Evolutionary conservation across 1,140 invertebrate genomes (phyloP).

Genomic region (Globodera ellingtonae): DNA sequence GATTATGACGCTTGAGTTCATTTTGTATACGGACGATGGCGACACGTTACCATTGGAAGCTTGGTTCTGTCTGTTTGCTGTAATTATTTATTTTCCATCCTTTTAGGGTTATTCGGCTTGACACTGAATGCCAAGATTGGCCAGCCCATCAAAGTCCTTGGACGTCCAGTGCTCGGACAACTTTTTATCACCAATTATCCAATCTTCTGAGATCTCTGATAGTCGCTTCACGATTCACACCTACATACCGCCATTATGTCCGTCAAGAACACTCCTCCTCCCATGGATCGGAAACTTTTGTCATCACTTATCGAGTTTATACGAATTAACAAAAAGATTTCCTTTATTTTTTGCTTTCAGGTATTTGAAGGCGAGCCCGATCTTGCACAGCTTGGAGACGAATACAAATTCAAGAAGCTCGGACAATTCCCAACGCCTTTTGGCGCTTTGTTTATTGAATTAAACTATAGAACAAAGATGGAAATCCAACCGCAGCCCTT

Average conservation of each 20-base stretch:
- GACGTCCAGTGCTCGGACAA: constrained; percentile 14
- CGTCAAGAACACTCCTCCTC: constrained; percentile 3
- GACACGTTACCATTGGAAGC: constrained; percentile 48
- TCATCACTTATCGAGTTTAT: constrained; percentile 50
- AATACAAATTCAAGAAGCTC: constrained; percentile 39
- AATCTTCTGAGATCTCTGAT: constrained; percentile 47
- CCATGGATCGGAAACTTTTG: constrained; percentile 52
- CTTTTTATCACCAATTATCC: constrained; percentile 51
- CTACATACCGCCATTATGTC: constrained; percentile 52
- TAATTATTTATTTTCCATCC: neutral
- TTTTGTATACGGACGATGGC: constrained; percentile 54
- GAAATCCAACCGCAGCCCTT: constrained; percentile 35
- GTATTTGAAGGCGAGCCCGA: constrained; percentile 41
- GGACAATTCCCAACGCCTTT: constrained; percentile 46
- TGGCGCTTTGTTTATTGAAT: constrained; percentile 37
- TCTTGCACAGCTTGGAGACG: constrained; percentile 37
- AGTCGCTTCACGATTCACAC: constrained; percentile 50
- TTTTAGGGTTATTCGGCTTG: constrained; percentile 39
- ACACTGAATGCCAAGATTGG: constrained; percentile 35
- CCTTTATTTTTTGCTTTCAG: constrained; percentile 5
- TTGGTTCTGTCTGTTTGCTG: constrained; percentile 43
- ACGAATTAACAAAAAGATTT: neutral
- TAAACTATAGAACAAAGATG: constrained; percentile 47
- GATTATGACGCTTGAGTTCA: constrained; percentile 44
- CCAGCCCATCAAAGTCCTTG: constrained; percentile 32